Evolutionary conservation across 2,888 invertebrate species (phyloP).

Genomic region (Cerceris ruficornis): DNA sequence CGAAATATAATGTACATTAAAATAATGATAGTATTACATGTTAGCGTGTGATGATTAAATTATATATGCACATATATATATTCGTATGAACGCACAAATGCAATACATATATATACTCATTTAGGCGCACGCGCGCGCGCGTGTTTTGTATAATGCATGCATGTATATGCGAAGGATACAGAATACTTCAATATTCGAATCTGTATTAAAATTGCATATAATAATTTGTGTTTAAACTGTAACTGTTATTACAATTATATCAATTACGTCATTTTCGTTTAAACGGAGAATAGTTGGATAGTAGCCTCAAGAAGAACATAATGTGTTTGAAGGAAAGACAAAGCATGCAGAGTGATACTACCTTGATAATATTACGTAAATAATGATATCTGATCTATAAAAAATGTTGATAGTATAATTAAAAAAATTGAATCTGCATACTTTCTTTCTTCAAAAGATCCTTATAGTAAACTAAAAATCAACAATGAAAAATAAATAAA

Average conservation of each 20-base stretch:
- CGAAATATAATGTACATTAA: conserved; percentile 2
- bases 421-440: conserved; percentile 49
- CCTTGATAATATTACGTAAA: background rate
- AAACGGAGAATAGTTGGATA: conserved; percentile 21
- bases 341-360: conserved; percentile 57
- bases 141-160: too few relatives aligned
- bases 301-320: conserved; percentile 38
- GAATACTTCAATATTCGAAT: background rate
- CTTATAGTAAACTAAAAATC: conserved; percentile 65
- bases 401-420: background rate
- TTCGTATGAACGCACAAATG: too few relatives aligned
- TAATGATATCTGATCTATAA: background rate
- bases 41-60: background rate
- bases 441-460: conserved; percentile 54
- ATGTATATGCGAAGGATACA: background rate
- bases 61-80: conserved; percentile 3
- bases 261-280: background rate
- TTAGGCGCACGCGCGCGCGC: too few relatives aligned
- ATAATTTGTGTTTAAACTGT: conserved; percentile 16
- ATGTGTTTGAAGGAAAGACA: conserved; percentile 54
- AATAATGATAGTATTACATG: conserved; percentile 4
- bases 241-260: background rate
- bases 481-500: conserved; percentile 77
- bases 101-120: too few relatives aligned
- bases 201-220: background rate